A percentile compares a stretch with the other conserved stretches of the same genome.
Conservation (phyloP, 2,888 invertebrate genomes). For the Brachylomia viminalis region DNA sequence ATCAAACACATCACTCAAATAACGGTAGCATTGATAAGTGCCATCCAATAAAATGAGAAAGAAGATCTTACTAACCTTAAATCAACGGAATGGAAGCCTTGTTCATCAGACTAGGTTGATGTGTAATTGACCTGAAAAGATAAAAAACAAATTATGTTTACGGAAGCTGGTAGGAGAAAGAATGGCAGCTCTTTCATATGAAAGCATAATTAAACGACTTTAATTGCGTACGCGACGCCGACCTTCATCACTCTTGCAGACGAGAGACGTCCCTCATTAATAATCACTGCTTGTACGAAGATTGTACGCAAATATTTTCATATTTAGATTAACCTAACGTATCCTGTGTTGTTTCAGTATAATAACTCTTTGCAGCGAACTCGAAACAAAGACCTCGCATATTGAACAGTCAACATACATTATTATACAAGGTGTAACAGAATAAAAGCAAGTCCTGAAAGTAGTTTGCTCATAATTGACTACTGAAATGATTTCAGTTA, state of each 20-base stretch:
- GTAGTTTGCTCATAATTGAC: too few relatives aligned
- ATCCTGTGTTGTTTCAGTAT: slow-evolving; percentile 63
- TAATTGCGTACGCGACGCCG: slow-evolving; percentile 50
- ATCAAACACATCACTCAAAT: slow-evolving; percentile 18
- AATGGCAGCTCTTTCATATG: slow-evolving; percentile 33
- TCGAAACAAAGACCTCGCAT: slow-evolving; percentile 43
- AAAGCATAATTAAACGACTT: slow-evolving; percentile 47
- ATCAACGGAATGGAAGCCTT: slow-evolving; percentile 70
- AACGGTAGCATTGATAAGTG: slow-evolving; percentile 33
- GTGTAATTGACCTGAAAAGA: slow-evolving; percentile 85
- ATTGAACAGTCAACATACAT: slow-evolving; percentile 36
- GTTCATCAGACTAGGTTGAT: slow-evolving; percentile 71
- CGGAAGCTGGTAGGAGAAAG: slow-evolving; percentile 23
- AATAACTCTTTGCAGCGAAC: slow-evolving; percentile 58
- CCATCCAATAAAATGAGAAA: slow-evolving; percentile 24
- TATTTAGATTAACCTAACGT: slow-evolving; percentile 62
- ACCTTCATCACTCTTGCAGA: slow-evolving; percentile 50
- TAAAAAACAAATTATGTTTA: slow-evolving; percentile 49
- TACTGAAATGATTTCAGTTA: too few relatives aligned
- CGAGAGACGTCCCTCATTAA: slow-evolving; percentile 58
- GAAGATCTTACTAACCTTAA: slow-evolving; percentile 75
- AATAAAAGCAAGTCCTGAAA: too few relatives aligned
- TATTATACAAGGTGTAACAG: too few relatives aligned
- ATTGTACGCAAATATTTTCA: slow-evolving; percentile 66
- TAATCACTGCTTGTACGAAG: slow-evolving; percentile 58